Evolutionary conservation across 2,888 invertebrate genomes (phyloP).

Genomic region (Melieria crassipennis): DNA sequence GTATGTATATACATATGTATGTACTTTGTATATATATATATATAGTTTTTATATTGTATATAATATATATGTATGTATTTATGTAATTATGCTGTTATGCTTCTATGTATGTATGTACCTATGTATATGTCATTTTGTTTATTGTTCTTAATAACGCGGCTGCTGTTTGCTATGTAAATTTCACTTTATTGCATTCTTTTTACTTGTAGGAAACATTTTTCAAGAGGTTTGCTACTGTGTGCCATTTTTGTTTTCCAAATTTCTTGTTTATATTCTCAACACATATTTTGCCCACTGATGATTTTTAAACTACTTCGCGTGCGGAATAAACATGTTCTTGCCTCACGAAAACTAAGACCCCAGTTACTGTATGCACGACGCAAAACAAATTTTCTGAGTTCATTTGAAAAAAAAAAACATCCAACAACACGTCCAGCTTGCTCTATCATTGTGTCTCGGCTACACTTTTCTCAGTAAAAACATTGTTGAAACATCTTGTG

Average conservation of each 20-base stretch:
- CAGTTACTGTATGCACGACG: no score
- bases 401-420: neutral
- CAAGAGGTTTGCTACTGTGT: slow-evolving; percentile 1
- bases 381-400: neutral
- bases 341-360: neutral
- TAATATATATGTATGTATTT: slow-evolving; percentile 13
- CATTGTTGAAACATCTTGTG: no score
- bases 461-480: no score
- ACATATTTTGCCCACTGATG: slow-evolving; percentile 7
- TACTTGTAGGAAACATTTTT: slow-evolving; percentile 33
- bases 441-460: no score
- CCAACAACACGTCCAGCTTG: no score
- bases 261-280: neutral
- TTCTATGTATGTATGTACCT: slow-evolving; percentile 8
- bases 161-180: slow-evolving; percentile 21
- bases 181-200: slow-evolving; percentile 34
- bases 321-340: neutral
- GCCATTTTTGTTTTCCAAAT: slow-evolving; percentile 2
- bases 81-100: neutral
- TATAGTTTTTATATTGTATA: slow-evolving; percentile 15
- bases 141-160: slow-evolving; percentile 32
- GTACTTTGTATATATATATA: slow-evolving; percentile 16
- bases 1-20: neutral
- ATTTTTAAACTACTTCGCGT: neutral
- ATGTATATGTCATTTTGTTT: slow-evolving; percentile 9